Evolutionary conservation across 2,888 invertebrate genomes (phyloP), one percentile per base, ranked within the genome.

Genomic region (Aphodius sticticus): DNA sequence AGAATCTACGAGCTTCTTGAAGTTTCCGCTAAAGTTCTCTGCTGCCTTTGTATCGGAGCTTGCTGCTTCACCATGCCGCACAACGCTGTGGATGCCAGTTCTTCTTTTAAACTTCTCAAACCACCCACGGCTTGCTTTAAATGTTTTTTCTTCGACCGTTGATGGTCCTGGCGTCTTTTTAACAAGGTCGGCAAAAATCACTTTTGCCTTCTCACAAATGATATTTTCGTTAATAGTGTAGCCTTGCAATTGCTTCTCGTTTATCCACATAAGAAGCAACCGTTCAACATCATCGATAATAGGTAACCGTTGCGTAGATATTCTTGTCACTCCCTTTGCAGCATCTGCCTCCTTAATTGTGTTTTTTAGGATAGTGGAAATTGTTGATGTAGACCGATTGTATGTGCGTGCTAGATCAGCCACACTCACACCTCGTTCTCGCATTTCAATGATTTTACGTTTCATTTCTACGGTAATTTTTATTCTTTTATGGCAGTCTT

Each of bases 1-100:
- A 76, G 77, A 79, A 79, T 83, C 80, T 78, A 83, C 82, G 37
- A 84, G 80, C 81, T 82, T 78, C 76, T 79, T 69, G 79, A 83
- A 82, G 71, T 72, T 80, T 79, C 78, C 79, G 16, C 77, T 72
- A 75, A 71, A 82, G 69, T 71, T 79, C 76, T 83, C 82, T 38
- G 82, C 83, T 83, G 74, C 79, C 75, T 82, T 82, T 77, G 79
- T 53, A 76, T 82, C 84, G 70, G 81, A 76, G 76, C 82, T 81
- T 77, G 83, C 80, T 70, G 81, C 83, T 76, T 81, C 84, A 76
- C 81, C 80, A 38, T 80, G 80, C 78, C 75, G 16, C n/a, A 75
- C 75, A 38, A 78, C 78, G n/a, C 16, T 69, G 38, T 37, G 76
- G 26, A 6, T 76, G n/a, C 38, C 76, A 53, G 36, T 35, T 53